Percentiles rank a stretch among this genome's conserved stretches.
These are phyloP conservation scores for Thera obeliscata DNA, from an alignment of 2,888 invertebrate genomes.

Conservation along the genomic window DNA sequence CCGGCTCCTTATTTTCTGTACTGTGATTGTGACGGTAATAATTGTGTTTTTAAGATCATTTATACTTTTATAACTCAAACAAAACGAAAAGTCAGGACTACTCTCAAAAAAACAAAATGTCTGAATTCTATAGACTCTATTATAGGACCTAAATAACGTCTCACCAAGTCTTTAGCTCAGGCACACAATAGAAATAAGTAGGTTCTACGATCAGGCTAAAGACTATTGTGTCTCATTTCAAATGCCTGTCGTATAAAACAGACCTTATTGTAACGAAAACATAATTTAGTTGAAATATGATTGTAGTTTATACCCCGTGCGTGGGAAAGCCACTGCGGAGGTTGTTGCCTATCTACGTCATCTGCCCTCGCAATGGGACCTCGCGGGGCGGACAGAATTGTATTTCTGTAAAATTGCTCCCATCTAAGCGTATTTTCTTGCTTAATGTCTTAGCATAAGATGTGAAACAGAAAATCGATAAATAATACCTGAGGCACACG, in stretches of 20 bases:
- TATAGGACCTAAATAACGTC: no score
- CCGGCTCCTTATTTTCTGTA: no score
- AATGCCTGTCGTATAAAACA: neutral
- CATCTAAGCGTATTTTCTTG: neutral
- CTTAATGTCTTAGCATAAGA: no score
- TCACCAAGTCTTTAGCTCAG: no score
- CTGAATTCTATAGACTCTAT: no score
- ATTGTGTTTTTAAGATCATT: no score
- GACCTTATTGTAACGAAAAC: neutral
- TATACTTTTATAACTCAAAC: no score
- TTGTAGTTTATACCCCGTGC: conserved; percentile 9
- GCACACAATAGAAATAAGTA: neutral
- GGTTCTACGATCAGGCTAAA: neutral
- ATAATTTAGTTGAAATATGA: conserved; percentile 5
- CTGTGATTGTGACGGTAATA: no score
- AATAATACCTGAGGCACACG: no score
- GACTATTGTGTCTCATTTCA: neutral
- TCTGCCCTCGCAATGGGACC: conserved; percentile 7
- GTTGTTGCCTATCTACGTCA: conserved; percentile 6
- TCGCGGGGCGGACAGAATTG: conserved; percentile 6
- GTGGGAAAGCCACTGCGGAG: conserved; percentile 23
- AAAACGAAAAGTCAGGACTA: no score
- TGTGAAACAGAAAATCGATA: no score
- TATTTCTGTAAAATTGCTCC: neutral
- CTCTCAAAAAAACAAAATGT: no score